A percentile compares a stretch with the other conserved stretches of the same genome.
Conservation (phyloP, 2,797 vertebrate genomes). For the Catamblyrhynchus diadema region DNA sequence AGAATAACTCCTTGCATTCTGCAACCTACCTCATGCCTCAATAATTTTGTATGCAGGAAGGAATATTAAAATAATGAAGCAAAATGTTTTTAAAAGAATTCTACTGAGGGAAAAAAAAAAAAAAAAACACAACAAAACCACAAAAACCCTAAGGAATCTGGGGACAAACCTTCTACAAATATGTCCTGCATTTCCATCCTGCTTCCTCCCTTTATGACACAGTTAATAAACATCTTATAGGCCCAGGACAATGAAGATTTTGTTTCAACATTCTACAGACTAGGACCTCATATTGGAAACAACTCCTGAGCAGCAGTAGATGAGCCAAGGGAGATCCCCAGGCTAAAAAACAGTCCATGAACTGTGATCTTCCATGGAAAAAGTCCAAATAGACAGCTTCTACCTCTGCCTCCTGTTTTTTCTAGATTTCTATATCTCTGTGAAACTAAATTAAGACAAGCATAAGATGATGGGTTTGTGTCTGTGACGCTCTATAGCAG, state of each 20-base stretch:
- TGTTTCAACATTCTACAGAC: not conserved
- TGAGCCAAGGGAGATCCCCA: not conserved
- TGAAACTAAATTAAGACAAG: not conserved
- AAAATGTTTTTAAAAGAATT: not conserved
- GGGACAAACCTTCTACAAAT: not conserved
- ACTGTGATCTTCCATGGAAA: not conserved
- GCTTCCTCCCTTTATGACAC: not conserved
- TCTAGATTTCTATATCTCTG: not conserved
- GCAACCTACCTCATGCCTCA: slow-evolving; percentile 8
- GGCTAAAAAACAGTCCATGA: not conserved
- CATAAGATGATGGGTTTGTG: not conserved
- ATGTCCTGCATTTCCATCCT: not conserved
- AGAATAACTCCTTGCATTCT: slow-evolving; percentile 27
- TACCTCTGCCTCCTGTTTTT: not conserved
- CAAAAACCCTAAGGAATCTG: not conserved
- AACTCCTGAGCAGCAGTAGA: not conserved
- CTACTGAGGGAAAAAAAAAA: not conserved
- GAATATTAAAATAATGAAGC: slow-evolving; percentile 52
- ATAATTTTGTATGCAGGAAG: slow-evolving; percentile 15
- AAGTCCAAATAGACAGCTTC: not conserved
- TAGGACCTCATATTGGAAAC: not conserved
- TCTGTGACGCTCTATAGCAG: not conserved
- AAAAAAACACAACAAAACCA: not conserved
- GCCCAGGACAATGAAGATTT: not conserved
- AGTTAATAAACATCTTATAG: not conserved